These are phyloP conservation scores for Rhadinocentrus ornatus DNA, from an alignment of 2,797 vertebrate species.

Conservation along the genomic window DNA sequence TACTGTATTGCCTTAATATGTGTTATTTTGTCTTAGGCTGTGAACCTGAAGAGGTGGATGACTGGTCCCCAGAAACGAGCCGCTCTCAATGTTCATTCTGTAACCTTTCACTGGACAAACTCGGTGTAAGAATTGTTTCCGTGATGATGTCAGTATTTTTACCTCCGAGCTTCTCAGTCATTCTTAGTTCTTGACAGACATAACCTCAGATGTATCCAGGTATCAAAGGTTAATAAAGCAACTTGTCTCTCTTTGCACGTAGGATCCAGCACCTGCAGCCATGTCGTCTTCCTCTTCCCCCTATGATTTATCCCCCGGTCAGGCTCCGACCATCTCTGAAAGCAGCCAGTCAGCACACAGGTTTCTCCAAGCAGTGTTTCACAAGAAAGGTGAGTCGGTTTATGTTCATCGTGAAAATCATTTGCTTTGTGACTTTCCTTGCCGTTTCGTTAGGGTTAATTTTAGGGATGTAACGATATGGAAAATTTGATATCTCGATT, in stretches of 20 bases:
- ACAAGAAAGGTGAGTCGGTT: conserved; percentile 91
- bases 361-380: conserved; percentile 98
- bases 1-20: neutral
- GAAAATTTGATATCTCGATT: too few relatives aligned
- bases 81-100: conserved; percentile 91
- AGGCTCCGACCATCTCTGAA: conserved; percentile 93
- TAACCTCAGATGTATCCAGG: too few relatives aligned
- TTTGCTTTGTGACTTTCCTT: neutral
- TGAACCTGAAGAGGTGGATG: conserved; percentile 95
- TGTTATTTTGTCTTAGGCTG: conserved; percentile 86
- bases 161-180: neutral
- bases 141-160: neutral
- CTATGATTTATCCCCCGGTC: conserved; percentile 94
- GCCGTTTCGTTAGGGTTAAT: too few relatives aligned
- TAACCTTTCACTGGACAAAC: conserved; percentile 94
- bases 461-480: too few relatives aligned
- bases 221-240: neutral
- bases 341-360: conserved; percentile 96
- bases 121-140: conserved; percentile 86
- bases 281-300: conserved; percentile 93
- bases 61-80: conserved; percentile 96
- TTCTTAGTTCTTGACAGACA: neutral
- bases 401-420: neutral
- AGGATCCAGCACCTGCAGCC: conserved; percentile 89
- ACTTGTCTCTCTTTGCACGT: neutral